Base-by-base conservation (phyloP, 2,113 vertebrate species). In the Gymnogyps californianus region DNA sequence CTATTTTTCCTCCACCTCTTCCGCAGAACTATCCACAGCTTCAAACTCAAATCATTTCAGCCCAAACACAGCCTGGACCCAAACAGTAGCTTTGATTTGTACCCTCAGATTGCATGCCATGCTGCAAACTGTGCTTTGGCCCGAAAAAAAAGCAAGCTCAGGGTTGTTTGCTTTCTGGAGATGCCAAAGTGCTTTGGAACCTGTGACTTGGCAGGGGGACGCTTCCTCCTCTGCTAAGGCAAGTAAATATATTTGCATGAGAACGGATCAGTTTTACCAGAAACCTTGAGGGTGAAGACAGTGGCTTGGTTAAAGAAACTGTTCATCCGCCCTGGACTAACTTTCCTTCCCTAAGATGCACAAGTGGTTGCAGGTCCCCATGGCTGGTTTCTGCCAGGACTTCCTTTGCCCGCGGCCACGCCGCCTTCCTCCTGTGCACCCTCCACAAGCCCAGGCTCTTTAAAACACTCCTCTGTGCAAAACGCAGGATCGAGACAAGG, bases 31-130 rank as follows among this genome's bases (percentile, higher is more conserved):
- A 12, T 1, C 28, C 65, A 6, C 17, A 31, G 40, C 46, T 72
- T 6, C 83, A 34, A 62, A 71, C 13, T 2, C 42, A 19, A 36
- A 49, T 2, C 7, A 3, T 34, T 40, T 22, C 16, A 55, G 82
- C 75, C 77, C 87, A 9, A 44, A 3, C 0, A 0, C 49, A 49
- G 88, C 55, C 64, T 81, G 52, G 52, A 32, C 44, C 47, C 6
- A 11, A 16, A 32, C 8, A 49, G 61, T 2, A 47, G 46, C 42
- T 4, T 4, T 20, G 81, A 6, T 14, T 47, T 5, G 8, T 4
- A 1, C 2, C 0, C 55, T 38, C 69, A 7, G 19, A 1, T 5
- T 9, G 2, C 12, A 16, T 6, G 0, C 34, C 13, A 0, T 1
- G 44, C 71, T 81, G 90, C 77, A 71, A 28, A 25, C 16, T 44